Conservation (phyloP, 2,113 vertebrate species). For the Labeo catla region DNA sequence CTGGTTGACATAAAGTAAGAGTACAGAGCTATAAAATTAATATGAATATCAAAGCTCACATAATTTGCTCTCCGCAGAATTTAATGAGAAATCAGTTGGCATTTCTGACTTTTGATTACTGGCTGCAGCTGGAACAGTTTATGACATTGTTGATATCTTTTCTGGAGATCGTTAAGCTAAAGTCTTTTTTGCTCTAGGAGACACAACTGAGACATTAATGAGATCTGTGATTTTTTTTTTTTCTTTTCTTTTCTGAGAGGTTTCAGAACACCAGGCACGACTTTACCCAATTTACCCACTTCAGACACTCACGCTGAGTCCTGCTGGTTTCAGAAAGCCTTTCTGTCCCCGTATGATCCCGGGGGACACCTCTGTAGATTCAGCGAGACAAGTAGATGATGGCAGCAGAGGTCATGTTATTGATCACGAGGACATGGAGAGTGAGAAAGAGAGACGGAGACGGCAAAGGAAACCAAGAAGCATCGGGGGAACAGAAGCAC, state of each 20-base stretch:
- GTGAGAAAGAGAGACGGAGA: constrained; percentile 16
- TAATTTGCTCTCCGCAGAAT: not conserved
- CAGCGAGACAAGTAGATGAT: constrained; percentile 21
- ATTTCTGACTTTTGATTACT: not conserved
- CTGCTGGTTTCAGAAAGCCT: constrained; percentile 5
- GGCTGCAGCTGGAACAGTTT: not conserved
- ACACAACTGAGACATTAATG: constrained; percentile 18
- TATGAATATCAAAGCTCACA: not conserved
- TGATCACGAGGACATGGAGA: constrained; percentile 27
- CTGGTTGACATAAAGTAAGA: not conserved
- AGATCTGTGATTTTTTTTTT: not conserved
- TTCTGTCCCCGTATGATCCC: not conserved
- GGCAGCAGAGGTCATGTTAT: constrained; percentile 34
- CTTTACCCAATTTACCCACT: constrained; percentile 17
- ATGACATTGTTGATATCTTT: not conserved
- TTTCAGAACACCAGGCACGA: not conserved
- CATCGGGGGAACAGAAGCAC: constrained; percentile 11
- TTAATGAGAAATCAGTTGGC: not conserved
- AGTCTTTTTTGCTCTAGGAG: not conserved
- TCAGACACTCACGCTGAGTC: constrained; percentile 1
- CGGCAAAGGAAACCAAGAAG: constrained; percentile 27
- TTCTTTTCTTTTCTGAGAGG: not conserved
- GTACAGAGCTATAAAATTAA: not conserved
- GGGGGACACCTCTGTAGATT: constrained; percentile 19
- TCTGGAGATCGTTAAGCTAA: not conserved